Evolutionary conservation across 2,797 vertebrate genomes (phyloP).

Genomic region (Cryptoprocta ferox): DNA sequence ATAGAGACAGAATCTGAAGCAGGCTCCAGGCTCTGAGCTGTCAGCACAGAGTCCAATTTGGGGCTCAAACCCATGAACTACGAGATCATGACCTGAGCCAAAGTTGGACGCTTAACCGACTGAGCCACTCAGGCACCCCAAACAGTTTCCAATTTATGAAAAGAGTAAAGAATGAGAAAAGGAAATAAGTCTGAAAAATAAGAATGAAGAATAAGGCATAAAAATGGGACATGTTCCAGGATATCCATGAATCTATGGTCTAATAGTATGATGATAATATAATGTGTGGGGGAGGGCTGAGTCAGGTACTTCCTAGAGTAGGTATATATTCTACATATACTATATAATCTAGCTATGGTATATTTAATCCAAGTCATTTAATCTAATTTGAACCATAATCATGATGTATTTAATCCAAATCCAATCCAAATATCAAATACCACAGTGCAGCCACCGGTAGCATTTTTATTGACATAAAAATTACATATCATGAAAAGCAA

Average conservation of each 20-base stretch:
- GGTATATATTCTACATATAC: not conserved
- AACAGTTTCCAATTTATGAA: not conserved
- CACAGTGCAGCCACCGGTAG: not conserved
- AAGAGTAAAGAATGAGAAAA: not conserved
- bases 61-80: no score
- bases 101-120: no score
- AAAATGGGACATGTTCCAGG: not conserved
- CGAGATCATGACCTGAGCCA: no score
- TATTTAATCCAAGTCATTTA: not conserved
- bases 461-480: constrained; percentile 1
- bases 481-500: not conserved
- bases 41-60: no score
- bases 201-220: not conserved
- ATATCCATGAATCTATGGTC: not conserved
- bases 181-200: not conserved
- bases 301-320: not conserved
- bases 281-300: not conserved
- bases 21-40: no score
- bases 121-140: no score
- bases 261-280: not conserved
- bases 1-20: no score
- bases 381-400: not conserved
- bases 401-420: constrained; percentile 19
- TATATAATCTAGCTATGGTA: not conserved
- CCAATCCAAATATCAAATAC: not conserved